A percentile compares a stretch with the other conserved stretches of the same genome.
Evolutionary conservation across 2,888 invertebrate species (phyloP).

Genomic region (Notocelia uddmanniana): DNA sequence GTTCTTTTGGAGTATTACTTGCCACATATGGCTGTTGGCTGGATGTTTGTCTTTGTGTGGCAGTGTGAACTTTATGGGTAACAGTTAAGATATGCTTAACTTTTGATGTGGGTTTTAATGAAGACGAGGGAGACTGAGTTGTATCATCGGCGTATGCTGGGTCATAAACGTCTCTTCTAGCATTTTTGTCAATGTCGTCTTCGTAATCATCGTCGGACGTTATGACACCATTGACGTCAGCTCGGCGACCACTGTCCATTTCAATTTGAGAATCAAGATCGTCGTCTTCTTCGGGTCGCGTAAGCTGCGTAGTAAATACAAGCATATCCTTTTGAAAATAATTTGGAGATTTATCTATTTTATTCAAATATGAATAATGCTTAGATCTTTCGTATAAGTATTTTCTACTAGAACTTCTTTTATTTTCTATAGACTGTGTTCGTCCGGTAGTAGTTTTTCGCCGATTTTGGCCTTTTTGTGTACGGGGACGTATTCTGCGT

Average conservation of each 20-base stretch:
- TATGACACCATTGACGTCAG: too few relatives aligned
- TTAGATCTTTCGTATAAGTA: too few relatives aligned
- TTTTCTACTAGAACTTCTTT: too few relatives aligned
- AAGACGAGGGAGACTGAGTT: too few relatives aligned
- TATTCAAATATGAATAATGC: slow-evolving; percentile 12
- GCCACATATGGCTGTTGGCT: too few relatives aligned
- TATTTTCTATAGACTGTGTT: neutral
- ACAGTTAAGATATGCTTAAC: too few relatives aligned
- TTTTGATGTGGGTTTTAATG: too few relatives aligned
- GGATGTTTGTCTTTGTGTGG: too few relatives aligned
- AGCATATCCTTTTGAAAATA: neutral
- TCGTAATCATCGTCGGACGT: neutral
- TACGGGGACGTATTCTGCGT: neutral
- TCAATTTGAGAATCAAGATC: neutral
- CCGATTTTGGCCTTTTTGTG: neutral
- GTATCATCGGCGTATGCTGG: too few relatives aligned
- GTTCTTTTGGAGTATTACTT: too few relatives aligned
- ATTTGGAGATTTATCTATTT: neutral
- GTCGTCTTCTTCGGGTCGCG: neutral
- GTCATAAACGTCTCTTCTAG: too few relatives aligned
- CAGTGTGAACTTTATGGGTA: too few relatives aligned
- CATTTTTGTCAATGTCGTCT: neutral
- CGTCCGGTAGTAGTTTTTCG: neutral
- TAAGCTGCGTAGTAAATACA: neutral
- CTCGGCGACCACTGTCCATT: neutral